These are phyloP conservation scores for Seira ritae DNA, from an alignment of 2,888 invertebrate genomes.

Conservation along the genomic window DNA sequence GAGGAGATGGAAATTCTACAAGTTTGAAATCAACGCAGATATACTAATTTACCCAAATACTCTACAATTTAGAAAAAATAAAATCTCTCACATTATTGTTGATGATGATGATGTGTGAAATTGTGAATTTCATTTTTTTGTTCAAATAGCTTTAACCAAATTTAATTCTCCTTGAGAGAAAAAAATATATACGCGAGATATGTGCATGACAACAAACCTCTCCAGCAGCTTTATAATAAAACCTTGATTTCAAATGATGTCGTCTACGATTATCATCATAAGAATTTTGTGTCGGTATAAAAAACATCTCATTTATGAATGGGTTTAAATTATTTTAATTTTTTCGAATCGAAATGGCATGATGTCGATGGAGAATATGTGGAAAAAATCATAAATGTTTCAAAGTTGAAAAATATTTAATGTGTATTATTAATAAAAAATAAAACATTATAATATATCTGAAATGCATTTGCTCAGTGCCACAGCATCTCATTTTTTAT, in stretches of 20 bases:
- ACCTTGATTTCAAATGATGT: background rate
- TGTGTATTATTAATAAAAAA: too few species aligned
- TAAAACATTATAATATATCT: too few species aligned
- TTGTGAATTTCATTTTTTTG: constrained; percentile 10
- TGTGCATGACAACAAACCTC: background rate
- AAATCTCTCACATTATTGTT: constrained; percentile 4
- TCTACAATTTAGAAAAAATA: background rate
- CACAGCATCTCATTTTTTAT: too few species aligned
- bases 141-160: background rate
- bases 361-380: background rate
- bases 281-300: background rate
- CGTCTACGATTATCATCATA: background rate
- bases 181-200: too few species aligned
- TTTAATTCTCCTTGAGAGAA: background rate
- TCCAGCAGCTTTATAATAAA: background rate
- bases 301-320: background rate
- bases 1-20: too few species aligned
- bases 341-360: background rate
- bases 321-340: constrained; percentile 11
- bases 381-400: background rate
- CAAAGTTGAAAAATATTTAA: too few species aligned
- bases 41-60: background rate
- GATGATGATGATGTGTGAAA: background rate
- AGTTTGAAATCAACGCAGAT: background rate
- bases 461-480: too few species aligned